These are phyloP conservation scores for Cheilinus undulatus DNA, from an alignment of 2,113 vertebrate genomes.

Conservation along the genomic window DNA sequence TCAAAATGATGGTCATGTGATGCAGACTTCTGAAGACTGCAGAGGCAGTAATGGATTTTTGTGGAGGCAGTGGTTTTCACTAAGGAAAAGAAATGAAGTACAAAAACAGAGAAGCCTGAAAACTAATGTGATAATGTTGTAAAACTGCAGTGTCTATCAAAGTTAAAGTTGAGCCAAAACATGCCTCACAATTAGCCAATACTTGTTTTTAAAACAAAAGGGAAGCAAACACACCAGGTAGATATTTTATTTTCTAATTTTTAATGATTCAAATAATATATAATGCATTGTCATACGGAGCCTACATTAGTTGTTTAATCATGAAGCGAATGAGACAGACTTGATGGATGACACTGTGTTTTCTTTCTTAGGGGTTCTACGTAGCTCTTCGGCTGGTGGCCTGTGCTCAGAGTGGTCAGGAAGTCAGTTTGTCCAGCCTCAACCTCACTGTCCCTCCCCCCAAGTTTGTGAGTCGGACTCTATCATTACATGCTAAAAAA, in stretches of 20 bases:
- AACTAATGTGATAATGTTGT: too few relatives aligned
- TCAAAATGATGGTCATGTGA: background rate
- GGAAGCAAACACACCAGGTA: too few relatives aligned
- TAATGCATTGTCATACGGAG: too few relatives aligned
- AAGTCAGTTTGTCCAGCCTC: constrained; percentile 89
- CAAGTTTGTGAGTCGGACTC: constrained; percentile 92
- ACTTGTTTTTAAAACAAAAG: too few relatives aligned
- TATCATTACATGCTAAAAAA: background rate
- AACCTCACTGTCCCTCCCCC: constrained; percentile 89
- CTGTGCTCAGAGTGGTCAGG: constrained; percentile 93
- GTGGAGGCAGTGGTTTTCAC: background rate
- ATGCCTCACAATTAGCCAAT: too few relatives aligned
- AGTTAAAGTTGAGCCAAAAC: too few relatives aligned
- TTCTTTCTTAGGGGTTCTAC: constrained; percentile 89
- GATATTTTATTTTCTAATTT: too few relatives aligned
- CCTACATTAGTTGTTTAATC: background rate
- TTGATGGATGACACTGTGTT: constrained; percentile 14
- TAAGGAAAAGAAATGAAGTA: background rate
- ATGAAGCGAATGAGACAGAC: background rate
- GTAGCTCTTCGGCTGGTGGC: constrained; percentile 93
- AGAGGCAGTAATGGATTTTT: background rate
- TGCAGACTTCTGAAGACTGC: background rate
- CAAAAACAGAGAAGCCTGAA: too few relatives aligned
- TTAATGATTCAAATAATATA: too few relatives aligned
- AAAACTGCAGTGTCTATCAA: too few relatives aligned